Percentiles rank a stretch among this genome's conserved stretches.
Evolutionary conservation across 2,888 invertebrate species (phyloP).

Genomic region (Zhuqinia jingwanae): DNA sequence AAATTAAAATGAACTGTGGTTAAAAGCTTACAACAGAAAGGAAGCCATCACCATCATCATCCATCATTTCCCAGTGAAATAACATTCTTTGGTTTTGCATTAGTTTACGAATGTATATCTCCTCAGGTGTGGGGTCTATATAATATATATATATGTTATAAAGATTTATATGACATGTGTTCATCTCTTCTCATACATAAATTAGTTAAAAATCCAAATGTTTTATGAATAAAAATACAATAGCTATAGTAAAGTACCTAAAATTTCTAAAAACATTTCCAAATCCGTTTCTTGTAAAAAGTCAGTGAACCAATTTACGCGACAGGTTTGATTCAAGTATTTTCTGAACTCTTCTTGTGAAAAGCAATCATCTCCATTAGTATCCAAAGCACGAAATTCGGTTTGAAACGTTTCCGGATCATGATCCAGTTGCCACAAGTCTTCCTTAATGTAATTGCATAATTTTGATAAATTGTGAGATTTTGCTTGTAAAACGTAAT

Average conservation of each 20-base stretch:
- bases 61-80: conserved; percentile 24
- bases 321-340: background rate
- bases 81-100: conserved; percentile 26
- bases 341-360: conserved; percentile 37
- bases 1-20: background rate
- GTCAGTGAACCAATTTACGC: conserved; percentile 22
- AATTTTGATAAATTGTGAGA: no score
- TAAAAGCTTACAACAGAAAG: conserved; percentile 21
- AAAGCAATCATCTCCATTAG: conserved; percentile 45
- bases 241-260: no score
- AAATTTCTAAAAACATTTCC: background rate
- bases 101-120: conserved; percentile 41
- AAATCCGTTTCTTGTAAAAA: conserved; percentile 5
- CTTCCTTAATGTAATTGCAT: conserved; percentile 50
- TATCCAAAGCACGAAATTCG: conserved; percentile 25
- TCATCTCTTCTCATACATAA: no score
- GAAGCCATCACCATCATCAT: conserved; percentile 31
- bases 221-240: no score
- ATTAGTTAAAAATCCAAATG: no score
- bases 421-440: conserved; percentile 33
- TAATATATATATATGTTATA: background rate
- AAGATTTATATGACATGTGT: no score
- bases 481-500: no score
- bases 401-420: background rate
- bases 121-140: conserved; percentile 56